Conservation (phyloP, 1,140 invertebrate species). For the Dysdera silvatica region DNA sequence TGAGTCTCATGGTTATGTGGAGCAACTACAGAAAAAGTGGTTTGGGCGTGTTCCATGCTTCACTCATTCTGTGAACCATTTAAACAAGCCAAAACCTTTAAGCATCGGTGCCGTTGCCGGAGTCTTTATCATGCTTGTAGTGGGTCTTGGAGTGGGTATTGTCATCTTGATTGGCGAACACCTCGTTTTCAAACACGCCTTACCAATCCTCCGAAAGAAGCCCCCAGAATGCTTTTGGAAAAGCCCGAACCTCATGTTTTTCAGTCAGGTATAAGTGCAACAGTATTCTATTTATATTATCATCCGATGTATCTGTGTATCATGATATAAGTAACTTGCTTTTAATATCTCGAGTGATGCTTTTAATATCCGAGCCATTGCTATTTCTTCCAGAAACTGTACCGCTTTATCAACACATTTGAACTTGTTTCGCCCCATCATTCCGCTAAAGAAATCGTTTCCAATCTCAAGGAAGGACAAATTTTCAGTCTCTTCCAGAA, state of each 20-base stretch:
- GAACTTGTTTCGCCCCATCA: conserved; percentile 84
- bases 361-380: too few species aligned
- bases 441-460: conserved; percentile 78
- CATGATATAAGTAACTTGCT: too few species aligned
- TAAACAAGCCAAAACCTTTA: conserved; percentile 59
- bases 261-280: conserved; percentile 69
- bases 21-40: conserved; percentile 80
- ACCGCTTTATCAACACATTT: conserved; percentile 85
- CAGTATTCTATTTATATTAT: neutral
- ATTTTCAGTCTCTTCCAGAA: conserved; percentile 88
- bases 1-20: conserved; percentile 75
- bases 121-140: conserved; percentile 72
- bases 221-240: conserved; percentile 81
- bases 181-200: conserved; percentile 76
- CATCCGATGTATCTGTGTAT: too few species aligned
- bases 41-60: conserved; percentile 72
- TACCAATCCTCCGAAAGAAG: conserved; percentile 69
- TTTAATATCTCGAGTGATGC: too few species aligned
- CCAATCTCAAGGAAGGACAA: conserved; percentile 77
- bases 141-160: conserved; percentile 71
- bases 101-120: conserved; percentile 62
- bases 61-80: conserved; percentile 43
- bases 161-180: conserved; percentile 78
- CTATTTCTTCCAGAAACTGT: conserved; percentile 59
- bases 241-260: conserved; percentile 88